Percentiles rank a stretch among this genome's conserved stretches.
These are phyloP conservation scores for Xestia sexstrigata DNA, from an alignment of 2,888 invertebrate genomes.

Conservation along the genomic window DNA sequence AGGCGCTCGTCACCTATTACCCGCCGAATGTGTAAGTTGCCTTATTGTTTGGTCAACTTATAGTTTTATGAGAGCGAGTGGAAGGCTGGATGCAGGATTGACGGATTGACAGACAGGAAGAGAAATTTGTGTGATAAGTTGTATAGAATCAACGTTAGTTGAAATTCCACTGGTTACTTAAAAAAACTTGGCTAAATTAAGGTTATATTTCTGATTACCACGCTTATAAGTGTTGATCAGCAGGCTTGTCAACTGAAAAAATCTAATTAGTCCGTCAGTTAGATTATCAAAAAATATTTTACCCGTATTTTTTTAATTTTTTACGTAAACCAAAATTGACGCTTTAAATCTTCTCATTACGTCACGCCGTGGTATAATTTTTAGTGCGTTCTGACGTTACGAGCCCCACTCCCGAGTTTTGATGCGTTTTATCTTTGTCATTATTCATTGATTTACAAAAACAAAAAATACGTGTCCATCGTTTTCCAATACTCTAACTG, in stretches of 20 bases:
- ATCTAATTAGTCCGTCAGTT: too few relatives aligned
- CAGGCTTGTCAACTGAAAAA: background rate
- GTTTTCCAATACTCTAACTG: too few relatives aligned
- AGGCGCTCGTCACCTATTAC: slow-evolving; percentile 95
- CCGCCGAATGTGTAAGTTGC: slow-evolving; percentile 96
- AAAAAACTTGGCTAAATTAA: background rate
- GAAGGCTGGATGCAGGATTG: slow-evolving; percentile 13
- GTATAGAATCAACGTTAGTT: slow-evolving; percentile 16
- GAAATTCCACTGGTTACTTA: background rate
- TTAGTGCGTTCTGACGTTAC: too few relatives aligned
- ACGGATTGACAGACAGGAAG: background rate
- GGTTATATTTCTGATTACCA: background rate
- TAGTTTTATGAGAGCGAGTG: background rate
- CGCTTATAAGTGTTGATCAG: background rate
- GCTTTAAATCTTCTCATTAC: too few relatives aligned
- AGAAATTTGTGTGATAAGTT: slow-evolving; percentile 1
- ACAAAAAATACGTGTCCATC: too few relatives aligned
- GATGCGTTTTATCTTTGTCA: too few relatives aligned
- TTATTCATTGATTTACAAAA: too few relatives aligned
- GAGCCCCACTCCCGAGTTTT: too few relatives aligned
- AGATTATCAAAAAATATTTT: too few relatives aligned
- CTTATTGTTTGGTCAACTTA: background rate
- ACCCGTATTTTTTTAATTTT: too few relatives aligned
- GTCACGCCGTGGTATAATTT: too few relatives aligned
- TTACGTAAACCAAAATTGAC: too few relatives aligned